Evolutionary conservation across 2,888 invertebrate genomes (phyloP).

Genomic region (Mylabris sibirica): DNA sequence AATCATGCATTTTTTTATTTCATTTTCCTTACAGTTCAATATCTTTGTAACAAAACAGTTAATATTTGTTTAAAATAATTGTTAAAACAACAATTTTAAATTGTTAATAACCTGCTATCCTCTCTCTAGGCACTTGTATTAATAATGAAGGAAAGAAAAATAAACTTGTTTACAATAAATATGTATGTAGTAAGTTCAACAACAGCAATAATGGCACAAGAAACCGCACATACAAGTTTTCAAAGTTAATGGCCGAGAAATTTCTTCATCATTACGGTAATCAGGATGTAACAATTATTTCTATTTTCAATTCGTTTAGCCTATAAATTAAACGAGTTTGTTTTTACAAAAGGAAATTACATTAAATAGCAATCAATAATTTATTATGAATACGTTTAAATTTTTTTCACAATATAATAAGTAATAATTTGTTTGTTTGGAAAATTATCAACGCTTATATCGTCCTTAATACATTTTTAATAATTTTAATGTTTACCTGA

Average conservation of each 20-base stretch:
- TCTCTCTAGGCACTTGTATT: background rate
- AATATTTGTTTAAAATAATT: background rate
- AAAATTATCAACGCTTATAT: background rate
- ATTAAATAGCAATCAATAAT: background rate
- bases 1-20: background rate
- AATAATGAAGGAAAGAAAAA: background rate
- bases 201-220: background rate
- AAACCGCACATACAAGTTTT: constrained; percentile 2
- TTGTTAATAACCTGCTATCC: background rate
- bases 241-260: background rate
- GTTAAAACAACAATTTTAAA: background rate
- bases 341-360: background rate
- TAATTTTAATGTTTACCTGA: background rate
- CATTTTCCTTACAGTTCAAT: background rate
- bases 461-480: constrained; percentile 6
- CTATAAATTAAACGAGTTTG: background rate
- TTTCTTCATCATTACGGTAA: background rate
- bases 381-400: background rate
- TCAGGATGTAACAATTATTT: constrained; percentile 5
- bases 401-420: background rate
- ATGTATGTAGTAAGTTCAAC: background rate
- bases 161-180: background rate
- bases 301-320: background rate
- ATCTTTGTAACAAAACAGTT: background rate
- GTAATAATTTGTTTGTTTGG: background rate